Conservation (phyloP, 2,888 invertebrate genomes). For the Caenorhabditis macrosperma region DNA sequence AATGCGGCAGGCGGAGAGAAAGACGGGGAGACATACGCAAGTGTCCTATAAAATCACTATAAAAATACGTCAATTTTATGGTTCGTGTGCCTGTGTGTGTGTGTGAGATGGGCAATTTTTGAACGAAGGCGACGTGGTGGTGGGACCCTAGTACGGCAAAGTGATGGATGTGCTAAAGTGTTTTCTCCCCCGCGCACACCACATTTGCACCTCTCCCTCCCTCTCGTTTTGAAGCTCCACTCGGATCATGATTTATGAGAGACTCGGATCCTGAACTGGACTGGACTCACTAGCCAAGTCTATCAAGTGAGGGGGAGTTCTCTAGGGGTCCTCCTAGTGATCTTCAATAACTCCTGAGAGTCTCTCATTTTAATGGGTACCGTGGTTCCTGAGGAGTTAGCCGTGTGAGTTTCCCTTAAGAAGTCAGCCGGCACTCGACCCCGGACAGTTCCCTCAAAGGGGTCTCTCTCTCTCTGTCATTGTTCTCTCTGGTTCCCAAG, state of each 20-base stretch:
- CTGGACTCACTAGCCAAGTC: neutral
- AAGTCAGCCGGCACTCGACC: no score
- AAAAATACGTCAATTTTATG: constrained; percentile 63
- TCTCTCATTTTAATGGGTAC: no score
- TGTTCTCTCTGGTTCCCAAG: neutral
- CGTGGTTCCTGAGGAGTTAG: no score
- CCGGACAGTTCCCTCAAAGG: no score
- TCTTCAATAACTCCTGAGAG: no score
- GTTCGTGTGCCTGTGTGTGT: constrained; percentile 42
- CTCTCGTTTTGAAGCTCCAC: neutral
- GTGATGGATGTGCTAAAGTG: constrained; percentile 43
- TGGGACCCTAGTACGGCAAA: constrained; percentile 38
- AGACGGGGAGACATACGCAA: constrained; percentile 51
- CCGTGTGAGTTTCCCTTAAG: no score
- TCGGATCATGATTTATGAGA: neutral
- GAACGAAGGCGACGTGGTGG: constrained; percentile 46
- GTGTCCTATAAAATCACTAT: constrained; percentile 63
- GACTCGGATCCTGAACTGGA: neutral
- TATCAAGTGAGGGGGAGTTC: no score
- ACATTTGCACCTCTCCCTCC: constrained; percentile 31
- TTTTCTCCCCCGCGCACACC: neutral
- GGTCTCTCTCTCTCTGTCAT: neutral
- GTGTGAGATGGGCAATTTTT: constrained; percentile 41
- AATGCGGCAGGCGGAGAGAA: constrained; percentile 44
- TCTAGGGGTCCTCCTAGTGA: no score